phyloP scores from a whole-genome alignment of 2,113 vertebrate genomes.

The Dissostichus mawsoni region DNA sequence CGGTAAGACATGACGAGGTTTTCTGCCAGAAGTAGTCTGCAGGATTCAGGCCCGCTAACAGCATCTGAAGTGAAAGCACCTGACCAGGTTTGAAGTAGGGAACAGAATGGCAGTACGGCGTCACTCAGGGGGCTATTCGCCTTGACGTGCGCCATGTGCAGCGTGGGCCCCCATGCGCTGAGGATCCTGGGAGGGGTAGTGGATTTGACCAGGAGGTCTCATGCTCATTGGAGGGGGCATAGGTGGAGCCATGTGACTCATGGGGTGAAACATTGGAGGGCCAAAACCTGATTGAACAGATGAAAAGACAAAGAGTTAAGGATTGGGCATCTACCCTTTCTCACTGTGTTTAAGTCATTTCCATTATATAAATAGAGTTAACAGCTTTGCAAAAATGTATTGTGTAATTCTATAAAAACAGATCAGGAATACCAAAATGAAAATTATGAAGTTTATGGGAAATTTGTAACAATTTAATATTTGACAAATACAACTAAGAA shows the following conservation, averaged over 20 bases:
- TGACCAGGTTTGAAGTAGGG: slow-evolving; percentile 12
- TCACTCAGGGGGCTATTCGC: slow-evolving; percentile 71
- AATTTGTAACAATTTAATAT: background rate
- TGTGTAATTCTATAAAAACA: background rate
- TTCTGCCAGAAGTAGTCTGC: slow-evolving; percentile 20
- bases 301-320: slow-evolving; percentile 4
- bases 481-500: background rate
- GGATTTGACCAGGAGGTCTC: slow-evolving; percentile 94
- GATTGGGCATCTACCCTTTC: background rate
- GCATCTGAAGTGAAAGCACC: slow-evolving; percentile 22
- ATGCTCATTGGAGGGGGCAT: slow-evolving; percentile 91
- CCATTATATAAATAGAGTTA: background rate
- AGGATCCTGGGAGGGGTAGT: slow-evolving; percentile 97
- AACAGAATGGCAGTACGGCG: slow-evolving; percentile 19
- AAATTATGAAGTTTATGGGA: background rate
- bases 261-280: slow-evolving; percentile 86
- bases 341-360: background rate
- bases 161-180: slow-evolving; percentile 96
- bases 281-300: slow-evolving; percentile 87
- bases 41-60: slow-evolving; percentile 2
- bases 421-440: background rate
- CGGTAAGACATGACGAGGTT: background rate
- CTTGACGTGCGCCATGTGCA: slow-evolving; percentile 87
- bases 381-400: background rate
- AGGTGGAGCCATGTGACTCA: slow-evolving; percentile 91